These are phyloP conservation scores for Chromis chromis DNA, from an alignment of 2,797 vertebrate genomes.

Conservation along the genomic window DNA sequence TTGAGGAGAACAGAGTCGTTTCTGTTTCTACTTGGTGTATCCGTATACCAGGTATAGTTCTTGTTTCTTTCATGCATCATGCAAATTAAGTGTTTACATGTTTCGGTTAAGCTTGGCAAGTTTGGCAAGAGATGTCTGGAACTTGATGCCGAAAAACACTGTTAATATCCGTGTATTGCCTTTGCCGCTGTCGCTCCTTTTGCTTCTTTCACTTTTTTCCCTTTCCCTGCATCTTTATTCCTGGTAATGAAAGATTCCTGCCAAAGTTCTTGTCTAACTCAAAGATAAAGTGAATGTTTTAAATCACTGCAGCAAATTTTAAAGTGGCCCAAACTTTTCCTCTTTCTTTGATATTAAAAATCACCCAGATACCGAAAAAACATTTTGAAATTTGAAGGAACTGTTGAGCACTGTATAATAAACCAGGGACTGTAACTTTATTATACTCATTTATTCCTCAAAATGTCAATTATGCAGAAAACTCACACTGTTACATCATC, in stretches of 20 bases:
- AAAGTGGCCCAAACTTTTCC: background rate
- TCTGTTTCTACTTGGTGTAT: constrained; percentile 7
- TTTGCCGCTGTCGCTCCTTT: too few relatives aligned
- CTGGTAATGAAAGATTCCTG: too few relatives aligned
- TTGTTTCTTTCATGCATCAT: background rate
- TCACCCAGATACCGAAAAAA: background rate
- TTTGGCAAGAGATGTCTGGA: too few relatives aligned
- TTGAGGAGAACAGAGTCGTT: constrained; percentile 6
- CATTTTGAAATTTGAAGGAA: background rate
- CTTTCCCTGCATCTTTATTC: too few relatives aligned
- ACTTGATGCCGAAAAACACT: background rate
- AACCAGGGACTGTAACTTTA: background rate
- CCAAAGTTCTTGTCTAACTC: too few relatives aligned
- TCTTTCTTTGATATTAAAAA: constrained; percentile 24
- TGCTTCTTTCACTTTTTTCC: too few relatives aligned
- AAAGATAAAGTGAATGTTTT: too few relatives aligned
- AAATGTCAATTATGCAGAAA: background rate
- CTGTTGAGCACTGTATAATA: background rate
- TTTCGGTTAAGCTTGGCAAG: too few relatives aligned
- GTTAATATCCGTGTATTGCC: background rate
- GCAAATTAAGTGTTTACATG: background rate
- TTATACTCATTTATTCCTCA: background rate
- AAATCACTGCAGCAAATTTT: too few relatives aligned
- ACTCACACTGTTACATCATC: too few relatives aligned
- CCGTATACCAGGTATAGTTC: background rate